Evolutionary conservation across 2,113 vertebrate species (phyloP).

Genomic region (Clinocottus analis): DNA sequence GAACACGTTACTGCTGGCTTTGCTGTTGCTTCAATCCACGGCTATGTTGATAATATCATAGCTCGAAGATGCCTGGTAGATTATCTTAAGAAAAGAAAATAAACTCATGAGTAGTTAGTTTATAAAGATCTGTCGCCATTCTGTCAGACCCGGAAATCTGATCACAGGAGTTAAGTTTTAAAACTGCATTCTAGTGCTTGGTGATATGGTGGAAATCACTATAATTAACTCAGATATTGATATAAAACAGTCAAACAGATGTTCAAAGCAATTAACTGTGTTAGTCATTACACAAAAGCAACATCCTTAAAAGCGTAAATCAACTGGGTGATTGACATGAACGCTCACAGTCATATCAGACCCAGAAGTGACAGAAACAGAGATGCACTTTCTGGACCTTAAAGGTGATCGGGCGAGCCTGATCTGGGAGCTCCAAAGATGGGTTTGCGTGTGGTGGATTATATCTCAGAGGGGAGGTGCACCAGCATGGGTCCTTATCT

Average conservation of each 20-base stretch:
- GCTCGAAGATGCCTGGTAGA: neutral
- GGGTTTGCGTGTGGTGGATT: neutral
- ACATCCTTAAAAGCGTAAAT: neutral
- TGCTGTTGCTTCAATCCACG: neutral
- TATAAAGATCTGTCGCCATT: neutral
- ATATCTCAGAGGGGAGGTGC: neutral
- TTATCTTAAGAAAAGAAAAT: neutral
- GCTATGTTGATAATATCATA: neutral
- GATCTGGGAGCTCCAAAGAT: neutral
- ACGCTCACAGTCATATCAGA: neutral
- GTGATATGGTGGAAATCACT: neutral
- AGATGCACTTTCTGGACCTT: neutral
- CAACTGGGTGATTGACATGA: neutral
- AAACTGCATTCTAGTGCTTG: conserved; percentile 6
- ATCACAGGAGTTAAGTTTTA: neutral
- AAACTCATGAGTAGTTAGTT: neutral
- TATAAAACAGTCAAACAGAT: neutral
- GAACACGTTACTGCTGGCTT: conserved; percentile 14
- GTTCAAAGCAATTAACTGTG: neutral
- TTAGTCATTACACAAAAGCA: neutral
- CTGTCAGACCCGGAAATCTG: neutral
- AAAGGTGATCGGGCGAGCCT: neutral
- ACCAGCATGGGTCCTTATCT: neutral
- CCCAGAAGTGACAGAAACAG: neutral
- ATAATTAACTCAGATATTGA: neutral